Evolutionary conservation across 35 echinoderm and acorn worm species (phyloP), one percentile per base, ranked within the genome.

Genomic region (Anneissia japonica): DNA sequence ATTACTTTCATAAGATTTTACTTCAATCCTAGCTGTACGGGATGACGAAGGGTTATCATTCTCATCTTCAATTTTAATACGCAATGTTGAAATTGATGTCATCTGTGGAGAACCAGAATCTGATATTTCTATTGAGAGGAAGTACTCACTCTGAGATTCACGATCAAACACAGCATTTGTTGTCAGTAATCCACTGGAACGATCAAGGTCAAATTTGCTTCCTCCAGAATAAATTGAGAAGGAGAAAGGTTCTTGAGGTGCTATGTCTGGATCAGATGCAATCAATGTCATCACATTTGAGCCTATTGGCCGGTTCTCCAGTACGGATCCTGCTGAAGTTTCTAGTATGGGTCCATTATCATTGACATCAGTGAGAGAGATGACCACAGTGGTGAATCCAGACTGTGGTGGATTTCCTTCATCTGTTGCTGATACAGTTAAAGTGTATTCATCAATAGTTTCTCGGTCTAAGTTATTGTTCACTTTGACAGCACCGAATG

Each of bases 11-110:
- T 85, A 94, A 17, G 86, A 79, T 74, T 94, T 93, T 7, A 99
- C 96, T 77, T 99, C 92, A 81, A 99, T 99, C 13, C 87, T 76
- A 51, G 91, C 96, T 79, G 93, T 85, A 43, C 96, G 79, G 37
- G 77, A 46, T 28, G 89, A 87, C 0, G 96, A 99, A 3, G 89
- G 86, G n/a, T 99, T 93, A 72, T 99, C 96, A 38, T 99, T 99
- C 39, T 89, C 77, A 73, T 99, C 96, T 35, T 76, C 34, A 13
- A 98, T 81, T 2, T 85, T 81, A 79, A 99, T 81, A 39, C 87
- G 89, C 30, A 99, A 87, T 12, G 92, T 90, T 43, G 96, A 94
- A 0, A 76, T 77, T 46, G 96, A 93, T n/a, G 84, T 89, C 86
- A 93, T 82, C 1, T 84, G 74, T 23, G 96, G 96, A 34, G 75